Evolutionary conservation across 2,113 vertebrate genomes (phyloP).

Genomic region (Oncorhynchus keta): DNA sequence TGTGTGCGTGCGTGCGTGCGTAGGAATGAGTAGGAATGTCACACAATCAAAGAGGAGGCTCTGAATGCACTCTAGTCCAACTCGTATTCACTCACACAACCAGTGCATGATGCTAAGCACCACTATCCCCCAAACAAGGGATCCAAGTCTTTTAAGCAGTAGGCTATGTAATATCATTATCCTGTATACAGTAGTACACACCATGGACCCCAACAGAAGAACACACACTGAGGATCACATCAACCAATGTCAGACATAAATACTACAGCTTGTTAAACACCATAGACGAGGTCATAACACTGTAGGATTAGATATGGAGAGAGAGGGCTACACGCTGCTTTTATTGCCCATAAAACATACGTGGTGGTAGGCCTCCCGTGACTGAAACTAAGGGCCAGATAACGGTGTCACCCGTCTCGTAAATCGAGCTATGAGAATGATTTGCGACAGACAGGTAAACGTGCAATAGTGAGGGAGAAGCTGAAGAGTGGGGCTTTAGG

Average conservation of each 20-base stretch:
- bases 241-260: neutral
- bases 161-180: no score
- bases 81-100: constrained; percentile 55
- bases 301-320: neutral
- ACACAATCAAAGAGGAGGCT: constrained; percentile 13
- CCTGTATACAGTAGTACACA: no score
- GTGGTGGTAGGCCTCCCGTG: neutral
- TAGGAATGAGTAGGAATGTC: constrained; percentile 14
- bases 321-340: neutral
- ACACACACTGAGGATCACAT: neutral
- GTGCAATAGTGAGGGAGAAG: neutral
- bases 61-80: constrained; percentile 52
- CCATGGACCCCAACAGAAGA: no score
- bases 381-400: constrained; percentile 2
- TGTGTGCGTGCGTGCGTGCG: no score
- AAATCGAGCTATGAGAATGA: neutral
- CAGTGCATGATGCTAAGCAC: constrained; percentile 58
- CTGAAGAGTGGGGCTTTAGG: neutral
- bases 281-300: neutral
- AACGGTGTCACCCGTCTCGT: neutral
- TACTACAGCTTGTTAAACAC: neutral
- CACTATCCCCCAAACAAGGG: neutral
- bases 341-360: constrained; percentile 3
- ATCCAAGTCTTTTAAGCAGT: no score
- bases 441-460: neutral